Percentiles rank a stretch among this genome's conserved stretches.
Evolutionary conservation across 2,797 vertebrate species (phyloP).

Genomic region (Oryzias dopingdopingensis): DNA sequence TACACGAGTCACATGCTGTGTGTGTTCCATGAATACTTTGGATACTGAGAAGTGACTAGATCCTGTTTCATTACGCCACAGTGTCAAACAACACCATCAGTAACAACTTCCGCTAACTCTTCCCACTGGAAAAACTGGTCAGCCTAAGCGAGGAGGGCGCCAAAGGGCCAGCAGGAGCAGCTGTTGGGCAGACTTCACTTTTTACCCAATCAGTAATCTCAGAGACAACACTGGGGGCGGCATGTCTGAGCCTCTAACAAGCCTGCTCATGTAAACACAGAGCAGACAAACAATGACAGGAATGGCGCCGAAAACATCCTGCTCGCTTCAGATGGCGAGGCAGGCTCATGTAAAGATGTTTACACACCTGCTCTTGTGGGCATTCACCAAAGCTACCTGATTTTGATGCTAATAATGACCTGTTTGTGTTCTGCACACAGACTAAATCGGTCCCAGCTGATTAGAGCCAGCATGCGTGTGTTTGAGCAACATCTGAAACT

Average conservation of each 20-base stretch:
- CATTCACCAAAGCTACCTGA: neutral
- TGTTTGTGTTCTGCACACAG: slow-evolving; percentile 28
- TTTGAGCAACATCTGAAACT: neutral
- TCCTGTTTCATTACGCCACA: slow-evolving; percentile 16
- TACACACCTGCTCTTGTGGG: slow-evolving; percentile 18
- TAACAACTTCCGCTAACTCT: neutral
- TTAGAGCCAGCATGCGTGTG: neutral
- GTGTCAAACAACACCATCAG: slow-evolving; percentile 1
- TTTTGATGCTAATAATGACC: slow-evolving; percentile 28
- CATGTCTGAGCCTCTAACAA: slow-evolving; percentile 61
- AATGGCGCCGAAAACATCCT: slow-evolving; percentile 55
- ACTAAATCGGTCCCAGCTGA: rapidly evolving
- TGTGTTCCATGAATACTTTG: slow-evolving; percentile 4
- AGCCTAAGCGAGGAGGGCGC: neutral
- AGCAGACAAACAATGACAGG: slow-evolving; percentile 52
- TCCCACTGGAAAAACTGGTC: neutral
- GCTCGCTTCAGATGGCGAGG: slow-evolving; percentile 17
- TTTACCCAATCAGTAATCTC: slow-evolving; percentile 53
- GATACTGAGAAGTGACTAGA: slow-evolving; percentile 7
- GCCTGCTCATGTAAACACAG: slow-evolving; percentile 61
- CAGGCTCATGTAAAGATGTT: slow-evolving; percentile 27
- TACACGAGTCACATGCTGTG: slow-evolving; percentile 16
- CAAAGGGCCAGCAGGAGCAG: slow-evolving; percentile 21
- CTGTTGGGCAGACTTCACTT: slow-evolving; percentile 37
- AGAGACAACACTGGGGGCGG: slow-evolving; percentile 51